Percentiles rank a stretch among this genome's conserved stretches.
phyloP scores from a whole-genome alignment of 1,140 invertebrate species.

The Anoplolepis gracilipes region DNA sequence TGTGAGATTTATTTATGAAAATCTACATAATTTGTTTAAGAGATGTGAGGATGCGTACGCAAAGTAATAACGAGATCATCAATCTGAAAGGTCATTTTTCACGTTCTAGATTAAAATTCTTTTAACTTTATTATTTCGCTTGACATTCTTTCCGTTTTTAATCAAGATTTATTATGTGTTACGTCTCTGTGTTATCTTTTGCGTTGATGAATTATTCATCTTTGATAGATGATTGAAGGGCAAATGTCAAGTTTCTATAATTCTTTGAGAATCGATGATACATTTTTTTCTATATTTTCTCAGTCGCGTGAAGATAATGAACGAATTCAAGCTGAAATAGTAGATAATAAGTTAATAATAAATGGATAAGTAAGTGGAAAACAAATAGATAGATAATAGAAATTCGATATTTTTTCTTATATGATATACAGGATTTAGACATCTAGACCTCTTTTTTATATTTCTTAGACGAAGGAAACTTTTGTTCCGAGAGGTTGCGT shows the following conservation, averaged over 20 bases:
- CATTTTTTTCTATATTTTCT: neutral
- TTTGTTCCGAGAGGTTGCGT: neutral
- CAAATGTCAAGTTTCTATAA: neutral
- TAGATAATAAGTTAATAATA: too few species aligned
- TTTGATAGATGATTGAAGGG: slow-evolving; percentile 12
- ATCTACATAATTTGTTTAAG: too few species aligned
- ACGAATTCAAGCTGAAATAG: neutral
- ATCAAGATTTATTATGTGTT: neutral
- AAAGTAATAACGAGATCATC: too few species aligned
- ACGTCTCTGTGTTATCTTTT: too few species aligned
- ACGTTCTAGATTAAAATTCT: too few species aligned
- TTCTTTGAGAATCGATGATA: neutral
- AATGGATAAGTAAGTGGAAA: too few species aligned
- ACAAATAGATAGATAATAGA: too few species aligned
- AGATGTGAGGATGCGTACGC: too few species aligned
- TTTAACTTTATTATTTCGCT: neutral
- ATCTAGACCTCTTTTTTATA: neutral
- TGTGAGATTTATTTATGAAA: too few species aligned
- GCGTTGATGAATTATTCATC: neutral
- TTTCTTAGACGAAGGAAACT: slow-evolving; percentile 1
- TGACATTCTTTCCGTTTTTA: neutral
- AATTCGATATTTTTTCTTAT: neutral
- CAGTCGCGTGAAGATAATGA: neutral
- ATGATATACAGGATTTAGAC: neutral
- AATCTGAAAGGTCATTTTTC: too few species aligned